These are phyloP conservation scores for Aphaenogaster rudis DNA, from an alignment of 1,140 invertebrate genomes.

Conservation along the genomic window DNA sequence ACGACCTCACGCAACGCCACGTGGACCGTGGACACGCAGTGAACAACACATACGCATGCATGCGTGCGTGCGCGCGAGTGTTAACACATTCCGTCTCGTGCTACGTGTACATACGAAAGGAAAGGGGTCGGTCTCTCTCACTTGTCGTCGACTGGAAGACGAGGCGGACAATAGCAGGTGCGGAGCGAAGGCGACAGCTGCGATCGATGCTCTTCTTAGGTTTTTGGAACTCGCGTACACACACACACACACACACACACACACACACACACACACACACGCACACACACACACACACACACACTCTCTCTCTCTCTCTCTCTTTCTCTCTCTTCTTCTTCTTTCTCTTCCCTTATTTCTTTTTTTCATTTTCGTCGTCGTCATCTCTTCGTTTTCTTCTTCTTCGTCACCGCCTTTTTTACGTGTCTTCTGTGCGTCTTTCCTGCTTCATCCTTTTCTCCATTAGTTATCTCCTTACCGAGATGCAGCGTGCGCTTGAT, in stretches of 20 bases:
- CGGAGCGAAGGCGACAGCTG: slow-evolving; percentile 84
- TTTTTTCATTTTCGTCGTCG: slow-evolving; percentile 12
- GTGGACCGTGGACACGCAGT: slow-evolving; percentile 52
- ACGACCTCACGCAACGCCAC: slow-evolving; percentile 74
- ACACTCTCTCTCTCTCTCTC: slow-evolving; percentile 4
- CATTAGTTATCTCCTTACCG: slow-evolving; percentile 61
- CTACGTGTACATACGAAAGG: slow-evolving; percentile 73
- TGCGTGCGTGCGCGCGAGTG: background rate
- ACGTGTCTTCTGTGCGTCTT: slow-evolving; percentile 5
- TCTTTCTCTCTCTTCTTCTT: background rate
- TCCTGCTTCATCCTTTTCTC: slow-evolving; percentile 34
- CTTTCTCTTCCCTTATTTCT: slow-evolving; percentile 14
- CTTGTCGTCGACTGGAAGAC: slow-evolving; percentile 79
- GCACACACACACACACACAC: too few relatives aligned
- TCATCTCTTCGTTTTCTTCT: slow-evolving; percentile 9
- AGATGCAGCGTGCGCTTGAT: slow-evolving; percentile 48
- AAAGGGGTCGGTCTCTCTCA: slow-evolving; percentile 79
- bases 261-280: too few relatives aligned
- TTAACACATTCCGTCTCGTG: slow-evolving; percentile 59
- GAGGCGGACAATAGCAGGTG: slow-evolving; percentile 85
- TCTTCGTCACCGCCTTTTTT: slow-evolving; percentile 44
- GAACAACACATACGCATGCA: background rate
- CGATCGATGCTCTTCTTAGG: slow-evolving; percentile 84
- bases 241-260: too few relatives aligned
- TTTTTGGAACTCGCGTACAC: slow-evolving; percentile 79